Evolutionary conservation across 1,140 invertebrate species (phyloP), one percentile per base, ranked within the genome.

Genomic region (Holotrichia oblita): DNA sequence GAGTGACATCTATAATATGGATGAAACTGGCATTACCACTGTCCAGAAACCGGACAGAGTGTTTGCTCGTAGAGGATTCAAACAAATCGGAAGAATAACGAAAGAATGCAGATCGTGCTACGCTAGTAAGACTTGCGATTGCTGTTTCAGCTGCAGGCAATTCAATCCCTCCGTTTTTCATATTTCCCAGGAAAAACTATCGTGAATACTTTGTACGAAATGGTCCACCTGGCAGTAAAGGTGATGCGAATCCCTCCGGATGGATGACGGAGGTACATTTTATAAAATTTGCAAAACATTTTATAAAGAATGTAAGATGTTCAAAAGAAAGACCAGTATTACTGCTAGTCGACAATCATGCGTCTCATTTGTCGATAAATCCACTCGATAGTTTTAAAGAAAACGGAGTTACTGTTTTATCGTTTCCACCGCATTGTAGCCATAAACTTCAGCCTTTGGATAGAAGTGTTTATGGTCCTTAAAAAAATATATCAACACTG

Each of bases 1-100:
- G 2, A 34, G 27, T 34, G 77, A 78, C 40, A 87, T 89, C 17
- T 88, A 82, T 75, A 89, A 89, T 80, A 81, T 88, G 14, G 87
- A 89, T 83, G 87, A 89, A 82, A 87, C 78, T 6, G 86, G 85
- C 7, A 81, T 86, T 34, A 88, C 87, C 2, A 89, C 88, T 20
- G 88, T 89, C 2, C 87, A 86, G 78, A 83, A 82, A 74, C 83
- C 82, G 27, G 77, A 81, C 34, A 84, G 81, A 81, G 76, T 87
- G 55, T 55, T 34, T 34, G 27, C 27, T 4, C 27, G 27, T 34
- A 34, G 27, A 34, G 27, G 27, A 34, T 34, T 34, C 27, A 34
- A 34, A 34, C 27, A 34, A 34, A 34, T 34, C 27, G 27, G 27
- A 34, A 34, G 27, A 34, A 34, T 34, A 34, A 34, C 27, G n/a